Evolutionary conservation across 2,797 vertebrate genomes (phyloP).

Genomic region (Myotis myotis): DNA sequence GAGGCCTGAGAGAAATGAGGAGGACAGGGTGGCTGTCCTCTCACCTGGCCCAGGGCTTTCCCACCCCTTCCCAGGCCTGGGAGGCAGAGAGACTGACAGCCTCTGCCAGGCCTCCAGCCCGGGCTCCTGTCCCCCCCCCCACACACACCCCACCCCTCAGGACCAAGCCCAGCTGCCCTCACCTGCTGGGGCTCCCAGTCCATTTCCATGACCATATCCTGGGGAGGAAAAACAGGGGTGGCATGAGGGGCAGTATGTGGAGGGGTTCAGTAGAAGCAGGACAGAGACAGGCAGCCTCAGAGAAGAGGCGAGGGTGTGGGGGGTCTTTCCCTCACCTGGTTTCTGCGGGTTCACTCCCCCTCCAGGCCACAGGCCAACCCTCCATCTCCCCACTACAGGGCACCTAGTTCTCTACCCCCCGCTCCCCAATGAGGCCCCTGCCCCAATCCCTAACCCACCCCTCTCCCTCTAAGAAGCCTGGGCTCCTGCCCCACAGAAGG

Average conservation of each 20-base stretch:
- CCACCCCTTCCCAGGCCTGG: no score
- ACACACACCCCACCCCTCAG: background rate
- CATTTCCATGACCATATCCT: background rate
- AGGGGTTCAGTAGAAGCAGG: no score
- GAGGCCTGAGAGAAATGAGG: background rate
- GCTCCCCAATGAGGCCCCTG: no score
- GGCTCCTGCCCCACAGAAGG: background rate
- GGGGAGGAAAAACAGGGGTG: background rate
- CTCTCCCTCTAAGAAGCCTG: background rate
- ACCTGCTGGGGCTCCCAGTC: no score
- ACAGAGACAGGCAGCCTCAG: background rate
- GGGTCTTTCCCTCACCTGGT: background rate
- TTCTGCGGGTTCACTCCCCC: background rate
- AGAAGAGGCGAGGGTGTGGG: fast-evolving
- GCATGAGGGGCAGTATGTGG: no score
- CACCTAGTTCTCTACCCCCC: no score
- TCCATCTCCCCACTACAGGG: background rate
- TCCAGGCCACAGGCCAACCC: background rate
- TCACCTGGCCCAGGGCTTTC: background rate
- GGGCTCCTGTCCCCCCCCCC: background rate
- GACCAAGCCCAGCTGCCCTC: no score
- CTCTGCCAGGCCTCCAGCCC: background rate
- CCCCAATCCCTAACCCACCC: background rate
- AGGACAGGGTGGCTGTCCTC: background rate
- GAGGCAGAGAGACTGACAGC: background rate